These are phyloP conservation scores for Rhinella marina DNA, from an alignment of 2,797 vertebrate genomes.

Conservation along the genomic window DNA sequence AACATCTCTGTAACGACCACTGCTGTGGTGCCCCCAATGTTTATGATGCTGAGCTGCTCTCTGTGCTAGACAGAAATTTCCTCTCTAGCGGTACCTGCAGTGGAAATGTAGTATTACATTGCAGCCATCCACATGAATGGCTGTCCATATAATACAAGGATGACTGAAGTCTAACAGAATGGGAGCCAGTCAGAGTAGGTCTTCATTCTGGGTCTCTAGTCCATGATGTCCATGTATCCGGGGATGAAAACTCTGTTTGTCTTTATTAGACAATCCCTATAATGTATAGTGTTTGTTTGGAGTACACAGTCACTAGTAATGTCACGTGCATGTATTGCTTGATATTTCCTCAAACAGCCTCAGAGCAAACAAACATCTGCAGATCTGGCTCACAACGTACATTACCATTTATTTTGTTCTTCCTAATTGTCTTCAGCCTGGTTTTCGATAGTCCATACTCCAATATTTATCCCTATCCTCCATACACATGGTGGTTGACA, in stretches of 20 bases:
- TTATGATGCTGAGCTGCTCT: no score
- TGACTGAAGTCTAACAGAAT: no score
- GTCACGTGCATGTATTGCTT: background rate
- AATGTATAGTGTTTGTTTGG: background rate
- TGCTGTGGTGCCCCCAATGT: no score
- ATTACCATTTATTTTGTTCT: background rate
- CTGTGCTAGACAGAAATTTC: no score
- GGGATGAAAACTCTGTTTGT: no score
- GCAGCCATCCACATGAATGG: no score
- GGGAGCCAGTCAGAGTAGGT: no score
- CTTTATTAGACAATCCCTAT: background rate
- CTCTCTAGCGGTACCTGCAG: no score
- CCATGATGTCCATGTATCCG: background rate
- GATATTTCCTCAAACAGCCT: background rate
- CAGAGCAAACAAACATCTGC: background rate
- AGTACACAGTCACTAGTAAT: background rate
- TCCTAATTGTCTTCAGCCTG: background rate
- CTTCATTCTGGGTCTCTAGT: background rate
- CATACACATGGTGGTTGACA: background rate
- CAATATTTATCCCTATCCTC: background rate
- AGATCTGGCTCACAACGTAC: background rate
- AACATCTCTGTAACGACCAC: no score
- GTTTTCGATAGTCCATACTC: background rate
- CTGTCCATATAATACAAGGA: no score
- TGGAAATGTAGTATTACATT: no score